Evolutionary conservation across 1,140 invertebrate genomes (phyloP).

Genomic region (Nomia melanderi): DNA sequence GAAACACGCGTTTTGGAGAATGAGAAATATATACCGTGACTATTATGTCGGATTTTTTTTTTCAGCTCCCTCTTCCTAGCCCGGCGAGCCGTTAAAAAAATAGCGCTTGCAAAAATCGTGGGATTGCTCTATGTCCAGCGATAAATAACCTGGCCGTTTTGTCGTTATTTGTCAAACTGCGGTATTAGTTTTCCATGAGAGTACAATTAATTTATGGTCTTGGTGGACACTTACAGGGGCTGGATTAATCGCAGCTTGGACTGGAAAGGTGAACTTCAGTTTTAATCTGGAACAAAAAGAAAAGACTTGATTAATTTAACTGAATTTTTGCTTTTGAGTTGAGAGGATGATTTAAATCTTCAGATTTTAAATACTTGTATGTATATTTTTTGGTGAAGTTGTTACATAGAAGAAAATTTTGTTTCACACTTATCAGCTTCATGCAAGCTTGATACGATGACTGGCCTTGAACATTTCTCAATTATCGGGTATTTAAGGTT

Average conservation of each 20-base stretch:
- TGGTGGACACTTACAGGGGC: neutral
- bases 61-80: neutral
- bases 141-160: neutral
- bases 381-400: too few relatives aligned
- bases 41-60: neutral
- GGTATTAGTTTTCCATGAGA: neutral
- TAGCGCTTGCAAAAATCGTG: too few relatives aligned
- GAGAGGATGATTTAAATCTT: too few relatives aligned
- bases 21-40: neutral
- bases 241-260: neutral
- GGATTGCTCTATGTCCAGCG: neutral
- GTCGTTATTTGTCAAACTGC: neutral
- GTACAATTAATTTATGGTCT: neutral
- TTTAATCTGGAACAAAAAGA: neutral
- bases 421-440: too few relatives aligned
- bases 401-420: too few relatives aligned
- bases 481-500: too few relatives aligned
- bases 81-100: neutral
- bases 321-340: neutral
- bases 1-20: neutral
- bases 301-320: neutral
- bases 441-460: too few relatives aligned
- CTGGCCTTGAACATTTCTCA: too few relatives aligned
- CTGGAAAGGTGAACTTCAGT: neutral
- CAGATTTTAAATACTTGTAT: too few relatives aligned